These are phyloP conservation scores for Nixonia krombeini DNA, from an alignment of 1,140 invertebrate genomes.

Conservation along the genomic window DNA sequence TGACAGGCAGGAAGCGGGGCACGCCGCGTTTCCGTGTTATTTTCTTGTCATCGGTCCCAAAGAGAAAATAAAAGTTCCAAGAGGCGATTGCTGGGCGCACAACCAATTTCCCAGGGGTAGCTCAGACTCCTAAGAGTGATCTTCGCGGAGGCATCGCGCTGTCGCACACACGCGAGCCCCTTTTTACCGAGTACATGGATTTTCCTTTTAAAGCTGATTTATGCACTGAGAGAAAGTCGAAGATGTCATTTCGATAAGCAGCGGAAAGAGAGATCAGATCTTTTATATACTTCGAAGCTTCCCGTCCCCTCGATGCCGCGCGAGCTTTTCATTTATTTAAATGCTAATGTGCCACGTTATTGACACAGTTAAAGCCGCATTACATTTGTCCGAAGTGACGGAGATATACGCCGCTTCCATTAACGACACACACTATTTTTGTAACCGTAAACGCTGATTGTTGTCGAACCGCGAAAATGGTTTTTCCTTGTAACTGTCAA, in stretches of 20 bases:
- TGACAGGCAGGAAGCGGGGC: neutral
- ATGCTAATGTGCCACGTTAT: constrained; percentile 37
- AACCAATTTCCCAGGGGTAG: constrained; percentile 62
- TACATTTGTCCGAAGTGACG: constrained; percentile 1
- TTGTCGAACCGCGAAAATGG: too few relatives aligned
- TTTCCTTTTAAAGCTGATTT: constrained; percentile 46
- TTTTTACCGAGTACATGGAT: constrained; percentile 27
- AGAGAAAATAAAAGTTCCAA: constrained; percentile 62
- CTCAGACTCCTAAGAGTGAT: constrained; percentile 48
- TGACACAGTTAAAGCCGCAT: constrained; percentile 28
- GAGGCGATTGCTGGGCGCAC: constrained; percentile 45
- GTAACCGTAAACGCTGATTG: too few relatives aligned
- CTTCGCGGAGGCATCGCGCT: constrained; percentile 30
- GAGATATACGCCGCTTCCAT: neutral
- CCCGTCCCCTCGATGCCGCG: constrained; percentile 2
- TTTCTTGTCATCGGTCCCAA: constrained; percentile 55
- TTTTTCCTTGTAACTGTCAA: too few relatives aligned
- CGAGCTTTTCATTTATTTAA: constrained; percentile 42
- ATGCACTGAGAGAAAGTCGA: constrained; percentile 45
- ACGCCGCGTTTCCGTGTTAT: constrained; percentile 53
- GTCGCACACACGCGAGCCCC: constrained; percentile 26
- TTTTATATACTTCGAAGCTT: constrained; percentile 30
- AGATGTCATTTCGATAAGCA: constrained; percentile 51
- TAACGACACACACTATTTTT: too few relatives aligned
- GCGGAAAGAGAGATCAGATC: constrained; percentile 37